phyloP scores from a whole-genome alignment of 2,797 vertebrate genomes.

The Malurus leucopterus region DNA sequence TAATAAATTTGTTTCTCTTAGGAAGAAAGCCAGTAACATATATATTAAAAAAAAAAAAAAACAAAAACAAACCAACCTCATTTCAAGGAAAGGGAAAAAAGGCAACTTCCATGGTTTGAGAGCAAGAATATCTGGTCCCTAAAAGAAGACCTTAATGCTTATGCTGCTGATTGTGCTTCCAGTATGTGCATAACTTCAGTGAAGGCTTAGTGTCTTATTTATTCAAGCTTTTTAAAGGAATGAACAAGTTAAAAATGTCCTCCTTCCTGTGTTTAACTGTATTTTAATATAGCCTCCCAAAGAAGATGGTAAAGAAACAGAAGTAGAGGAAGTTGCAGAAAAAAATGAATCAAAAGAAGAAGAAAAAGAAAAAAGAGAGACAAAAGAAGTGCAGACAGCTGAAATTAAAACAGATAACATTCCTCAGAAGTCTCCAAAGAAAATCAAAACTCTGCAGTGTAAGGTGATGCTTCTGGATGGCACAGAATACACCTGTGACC shows the following conservation, averaged over 20 bases:
- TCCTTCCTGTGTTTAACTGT: background rate
- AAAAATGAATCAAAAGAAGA: constrained; percentile 57
- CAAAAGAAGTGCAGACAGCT: constrained; percentile 73
- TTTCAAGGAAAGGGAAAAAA: background rate
- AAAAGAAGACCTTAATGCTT: background rate
- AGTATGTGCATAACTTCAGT: background rate
- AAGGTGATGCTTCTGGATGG: constrained; percentile 89
- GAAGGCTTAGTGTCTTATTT: background rate
- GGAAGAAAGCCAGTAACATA: background rate
- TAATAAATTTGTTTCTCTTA: background rate
- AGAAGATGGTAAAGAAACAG: constrained; percentile 67
- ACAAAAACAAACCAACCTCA: background rate
- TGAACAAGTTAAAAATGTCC: background rate
- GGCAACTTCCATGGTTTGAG: background rate
- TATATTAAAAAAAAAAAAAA: background rate
- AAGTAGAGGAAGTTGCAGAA: constrained; percentile 59
- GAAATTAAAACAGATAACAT: constrained; percentile 71
- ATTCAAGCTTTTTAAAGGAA: background rate
- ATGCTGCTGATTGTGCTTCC: background rate
- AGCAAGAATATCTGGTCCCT: background rate
- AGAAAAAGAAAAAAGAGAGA: constrained; percentile 71
- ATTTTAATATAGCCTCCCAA: constrained; percentile 75
- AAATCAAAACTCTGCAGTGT: constrained; percentile 88
- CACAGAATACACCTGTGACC: constrained; percentile 85
- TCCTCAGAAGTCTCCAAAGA: constrained; percentile 83